phyloP scores from a whole-genome alignment of 1,140 invertebrate species.

The Anoplolepis gracilipes region DNA sequence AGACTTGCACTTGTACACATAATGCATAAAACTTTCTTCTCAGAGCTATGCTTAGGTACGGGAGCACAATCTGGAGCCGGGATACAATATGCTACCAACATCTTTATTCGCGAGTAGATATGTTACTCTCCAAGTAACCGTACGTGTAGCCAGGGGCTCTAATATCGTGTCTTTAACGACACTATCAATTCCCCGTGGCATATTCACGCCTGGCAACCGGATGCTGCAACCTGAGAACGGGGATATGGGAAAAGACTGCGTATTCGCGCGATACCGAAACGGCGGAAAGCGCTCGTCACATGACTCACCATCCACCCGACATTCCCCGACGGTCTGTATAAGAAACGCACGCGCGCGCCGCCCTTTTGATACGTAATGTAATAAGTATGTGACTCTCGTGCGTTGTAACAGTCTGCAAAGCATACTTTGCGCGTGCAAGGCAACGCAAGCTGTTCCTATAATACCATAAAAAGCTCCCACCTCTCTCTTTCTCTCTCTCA shows the following conservation, averaged over 20 bases:
- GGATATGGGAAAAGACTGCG: background rate
- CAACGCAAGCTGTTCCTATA: slow-evolving; percentile 37
- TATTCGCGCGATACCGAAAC: slow-evolving; percentile 40
- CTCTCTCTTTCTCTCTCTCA: background rate
- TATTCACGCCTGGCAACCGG: slow-evolving; percentile 35
- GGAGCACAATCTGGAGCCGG: slow-evolving; percentile 17
- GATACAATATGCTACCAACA: slow-evolving; percentile 28
- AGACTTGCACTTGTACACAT: background rate
- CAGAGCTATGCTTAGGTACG: background rate
- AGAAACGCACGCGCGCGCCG: slow-evolving; percentile 27
- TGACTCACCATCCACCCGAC: slow-evolving; percentile 34
- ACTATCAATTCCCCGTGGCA: slow-evolving; percentile 49
- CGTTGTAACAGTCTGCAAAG: slow-evolving; percentile 1
- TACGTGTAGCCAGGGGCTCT: slow-evolving; percentile 31
- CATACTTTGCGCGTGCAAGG: slow-evolving; percentile 3
- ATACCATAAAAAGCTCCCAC: slow-evolving; percentile 32
- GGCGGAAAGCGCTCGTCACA: slow-evolving; percentile 30
- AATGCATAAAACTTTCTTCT: slow-evolving; percentile 11
- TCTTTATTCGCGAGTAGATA: slow-evolving; percentile 52
- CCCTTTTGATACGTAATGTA: slow-evolving; percentile 48
- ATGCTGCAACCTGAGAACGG: background rate
- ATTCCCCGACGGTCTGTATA: slow-evolving; percentile 1
- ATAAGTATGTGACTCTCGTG: slow-evolving; percentile 38
- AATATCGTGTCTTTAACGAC: slow-evolving; percentile 54
- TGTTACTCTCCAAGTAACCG: slow-evolving; percentile 35